Base-by-base conservation (phyloP, 2,797 vertebrate genomes). In the Poeciliopsis presidionis region DNA sequence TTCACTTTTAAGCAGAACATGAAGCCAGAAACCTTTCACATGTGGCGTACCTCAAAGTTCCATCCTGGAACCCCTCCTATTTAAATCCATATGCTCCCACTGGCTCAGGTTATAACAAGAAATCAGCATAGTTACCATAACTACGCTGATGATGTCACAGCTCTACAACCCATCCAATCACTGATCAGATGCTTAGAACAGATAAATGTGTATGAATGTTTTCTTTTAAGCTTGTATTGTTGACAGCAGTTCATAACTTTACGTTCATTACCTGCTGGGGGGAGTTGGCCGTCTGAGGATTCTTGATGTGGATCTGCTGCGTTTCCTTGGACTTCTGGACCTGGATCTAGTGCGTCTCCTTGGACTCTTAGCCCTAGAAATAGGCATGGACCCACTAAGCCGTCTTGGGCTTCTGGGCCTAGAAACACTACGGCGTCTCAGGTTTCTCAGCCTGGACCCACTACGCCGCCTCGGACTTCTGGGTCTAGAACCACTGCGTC, bases 231-330 rank as follows among this genome's bases (percentile, higher is more conserved):
- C 14, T 33, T 18, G 57, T 22, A 67, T 22, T 25, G 22, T 39
- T 25, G 22, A 41, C 22, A 0, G 4, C 30, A 74, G 14, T 55
- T 74, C 51, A 59, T 11, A 1, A 36, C 67, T 39, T 28, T 46
- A 47, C n/a, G 33, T 0, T 2, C 78, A 73, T 87, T 77, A 96
- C 95, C 95, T 95, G 90, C 46, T 91, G 1, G 79, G 89, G 8
- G 95, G 94, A 30, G 89, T 93, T 36, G 82, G 89, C 65, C 90
- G 89, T 41, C 90, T 86, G 3, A 86, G 88, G 73, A 87, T 91
- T 57, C 92, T 87, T 3, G 91, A 76, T 9, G 43, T 72, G 45
- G 82, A 82, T 5, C 76, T 43, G 55, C 67, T 79, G 46, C 75
- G 72, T 43, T 70, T 76, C 69, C 78, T 67, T 9, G 82, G 88